Base-by-base conservation (phyloP, 2,888 invertebrate genomes). In the Chymomyza fuscimana region DNA sequence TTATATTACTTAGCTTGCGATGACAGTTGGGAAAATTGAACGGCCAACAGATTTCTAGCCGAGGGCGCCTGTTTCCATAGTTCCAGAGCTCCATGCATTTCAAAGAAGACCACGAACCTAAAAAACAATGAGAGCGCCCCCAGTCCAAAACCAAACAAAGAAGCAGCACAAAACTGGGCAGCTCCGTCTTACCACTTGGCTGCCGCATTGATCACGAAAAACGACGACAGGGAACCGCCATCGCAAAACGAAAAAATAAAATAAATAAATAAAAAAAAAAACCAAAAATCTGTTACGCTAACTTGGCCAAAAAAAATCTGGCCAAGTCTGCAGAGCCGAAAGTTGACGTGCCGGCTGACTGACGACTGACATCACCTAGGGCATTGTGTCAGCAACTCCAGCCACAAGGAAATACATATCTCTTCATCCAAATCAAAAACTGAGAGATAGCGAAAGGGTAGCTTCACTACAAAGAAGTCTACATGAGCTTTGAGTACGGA, bases 131-230 rank as follows among this genome's bases (percentile, higher is more conserved):
- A 58, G 58, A 58, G 58, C 58, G 58, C 19, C 19, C 19, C 54
- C 54, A 46, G 40, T 12, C 12, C 12, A 10, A 46, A 9, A 2
- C 54, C 54, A 54, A 19, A 54, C 16, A 58, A 25, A 72, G 81
- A 71, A 71, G 64, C 77, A 77, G 72, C 63, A 54, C 9, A 46
- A 63, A 54, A 16, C 54, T 22, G 22, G 22, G 22, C 19, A 54
- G 22, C 40, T 10, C 40, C 0, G 10, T 10, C 12, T 12, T 46
- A 12, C 40, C 40, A 54, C 32, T 60, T 60, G 60, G 60, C 32
- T 29, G 60, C 60, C 60, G 25, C 60, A 60, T 60, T 40, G 60
- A 60, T 60, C 60, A 60, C 60, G 60, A 60, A 12, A 12, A 12
- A 46, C 12, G 12, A 46, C n/a, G 36, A 36, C 60, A 60, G 32